These are phyloP conservation scores for Tubulanus polymorphus DNA, from an alignment of 2,888 invertebrate genomes.

Conservation along the genomic window DNA sequence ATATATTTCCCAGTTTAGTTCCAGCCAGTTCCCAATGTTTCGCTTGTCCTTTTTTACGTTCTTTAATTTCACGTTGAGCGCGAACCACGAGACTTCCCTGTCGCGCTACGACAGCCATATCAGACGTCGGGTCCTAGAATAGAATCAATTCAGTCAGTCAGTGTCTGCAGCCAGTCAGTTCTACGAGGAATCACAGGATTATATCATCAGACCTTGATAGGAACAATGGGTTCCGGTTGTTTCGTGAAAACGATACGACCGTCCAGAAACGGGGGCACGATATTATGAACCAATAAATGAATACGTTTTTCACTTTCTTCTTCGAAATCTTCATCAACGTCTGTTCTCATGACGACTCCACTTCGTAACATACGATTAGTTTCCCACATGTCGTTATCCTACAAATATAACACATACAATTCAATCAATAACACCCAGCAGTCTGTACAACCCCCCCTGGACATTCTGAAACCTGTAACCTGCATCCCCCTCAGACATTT, in stretches of 20 bases:
- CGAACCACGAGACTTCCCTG: constrained; percentile 85
- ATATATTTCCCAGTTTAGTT: constrained; percentile 90
- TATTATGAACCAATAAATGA: constrained; percentile 93
- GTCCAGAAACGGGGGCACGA: constrained; percentile 97
- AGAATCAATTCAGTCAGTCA: not conserved
- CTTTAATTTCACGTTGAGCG: constrained; percentile 90
- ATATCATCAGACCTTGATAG: constrained; percentile 62
- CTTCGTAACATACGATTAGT: constrained; percentile 90
- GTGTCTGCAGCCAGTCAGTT: not conserved
- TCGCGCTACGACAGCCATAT: constrained; percentile 92
- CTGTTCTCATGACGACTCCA: constrained; percentile 80
- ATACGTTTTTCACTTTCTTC: constrained; percentile 93
- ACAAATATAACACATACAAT: not conserved
- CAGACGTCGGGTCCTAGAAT: constrained; percentile 81
- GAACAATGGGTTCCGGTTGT: constrained; percentile 97
- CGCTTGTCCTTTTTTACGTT: constrained; percentile 92
- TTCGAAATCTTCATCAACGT: constrained; percentile 69
- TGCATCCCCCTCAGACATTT: too few species aligned
- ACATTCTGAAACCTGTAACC: too few species aligned
- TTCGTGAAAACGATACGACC: constrained; percentile 98
- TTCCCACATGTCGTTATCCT: constrained; percentile 98
- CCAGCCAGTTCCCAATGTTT: constrained; percentile 99
- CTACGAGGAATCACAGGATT: not conserved
- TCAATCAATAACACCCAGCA: not conserved
- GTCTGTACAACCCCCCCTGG: too few species aligned